phyloP scores from a whole-genome alignment of 2,888 invertebrate genomes.

The Campaea margaritaria region DNA sequence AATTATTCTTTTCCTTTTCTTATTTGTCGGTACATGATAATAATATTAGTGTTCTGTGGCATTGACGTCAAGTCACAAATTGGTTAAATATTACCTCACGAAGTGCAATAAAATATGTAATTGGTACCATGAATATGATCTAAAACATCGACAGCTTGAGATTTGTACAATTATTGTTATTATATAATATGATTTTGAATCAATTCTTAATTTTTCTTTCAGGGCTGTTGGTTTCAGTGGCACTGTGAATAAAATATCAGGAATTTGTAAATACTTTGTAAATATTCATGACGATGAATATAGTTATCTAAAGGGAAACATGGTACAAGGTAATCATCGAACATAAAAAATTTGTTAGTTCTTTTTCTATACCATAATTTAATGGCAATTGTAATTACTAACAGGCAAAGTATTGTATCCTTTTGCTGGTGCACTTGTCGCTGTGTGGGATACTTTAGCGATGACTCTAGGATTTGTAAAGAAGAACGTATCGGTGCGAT shows the following conservation, averaged over 20 bases:
- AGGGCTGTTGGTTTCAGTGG: neutral
- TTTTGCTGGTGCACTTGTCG: slow-evolving; percentile 89
- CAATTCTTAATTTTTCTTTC: too few relatives aligned
- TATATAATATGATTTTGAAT: too few relatives aligned
- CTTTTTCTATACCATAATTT: neutral
- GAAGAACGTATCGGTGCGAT: slow-evolving; percentile 88
- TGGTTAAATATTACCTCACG: too few relatives aligned
- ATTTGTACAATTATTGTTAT: too few relatives aligned
- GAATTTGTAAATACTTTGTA: slow-evolving; percentile 51
- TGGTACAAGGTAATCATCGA: slow-evolving; percentile 49
- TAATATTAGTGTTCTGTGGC: too few relatives aligned
- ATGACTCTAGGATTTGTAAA: slow-evolving; percentile 81
- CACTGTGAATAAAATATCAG: slow-evolving; percentile 41
- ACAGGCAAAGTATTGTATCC: slow-evolving; percentile 88
- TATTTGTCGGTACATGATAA: neutral
- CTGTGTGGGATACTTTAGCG: slow-evolving; percentile 90
- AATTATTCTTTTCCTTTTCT: neutral
- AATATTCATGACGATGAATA: slow-evolving; percentile 61
- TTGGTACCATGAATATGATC: too few relatives aligned
- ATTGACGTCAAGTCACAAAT: too few relatives aligned
- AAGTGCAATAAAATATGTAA: too few relatives aligned
- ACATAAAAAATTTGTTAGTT: neutral
- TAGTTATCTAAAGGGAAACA: slow-evolving; percentile 56
- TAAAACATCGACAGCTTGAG: too few relatives aligned
- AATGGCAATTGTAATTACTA: neutral